These are phyloP conservation scores for Netelia melanura DNA, from an alignment of 2,888 invertebrate species.

Conservation along the genomic window DNA sequence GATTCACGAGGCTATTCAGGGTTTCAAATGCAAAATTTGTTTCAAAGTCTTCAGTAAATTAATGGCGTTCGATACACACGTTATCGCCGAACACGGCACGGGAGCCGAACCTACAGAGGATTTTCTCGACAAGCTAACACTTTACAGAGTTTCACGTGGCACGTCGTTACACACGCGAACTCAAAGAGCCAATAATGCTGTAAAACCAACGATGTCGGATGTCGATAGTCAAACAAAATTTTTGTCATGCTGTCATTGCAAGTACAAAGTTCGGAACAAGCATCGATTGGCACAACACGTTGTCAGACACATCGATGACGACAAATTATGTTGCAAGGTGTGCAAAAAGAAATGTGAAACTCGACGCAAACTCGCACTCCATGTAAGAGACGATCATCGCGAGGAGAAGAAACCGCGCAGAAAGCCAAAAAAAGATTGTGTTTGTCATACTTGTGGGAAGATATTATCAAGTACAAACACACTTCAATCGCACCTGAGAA, in stretches of 20 bases:
- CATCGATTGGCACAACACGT: slow-evolving; percentile 70
- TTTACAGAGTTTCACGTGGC: slow-evolving; percentile 50
- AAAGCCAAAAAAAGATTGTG: slow-evolving; percentile 74
- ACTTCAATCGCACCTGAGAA: slow-evolving; percentile 80
- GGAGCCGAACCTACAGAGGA: not conserved
- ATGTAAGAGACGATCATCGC: slow-evolving; percentile 67
- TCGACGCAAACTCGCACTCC: slow-evolving; percentile 67
- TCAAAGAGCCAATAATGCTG: not conserved
- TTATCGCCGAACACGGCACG: slow-evolving; percentile 71
- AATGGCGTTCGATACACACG: slow-evolving; percentile 73
- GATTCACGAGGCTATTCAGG: slow-evolving; percentile 65
- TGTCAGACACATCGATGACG: slow-evolving; percentile 26
- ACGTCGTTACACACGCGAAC: slow-evolving; percentile 36
- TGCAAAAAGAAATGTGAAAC: slow-evolving; percentile 67
- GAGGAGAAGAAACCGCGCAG: slow-evolving; percentile 47
- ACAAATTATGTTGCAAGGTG: slow-evolving; percentile 52
- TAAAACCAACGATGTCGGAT: not conserved
- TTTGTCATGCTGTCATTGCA: slow-evolving; percentile 72
- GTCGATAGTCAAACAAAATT: not conserved
- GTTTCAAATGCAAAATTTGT: slow-evolving; percentile 76
- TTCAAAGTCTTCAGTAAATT: slow-evolving; percentile 74
- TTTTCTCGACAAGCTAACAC: slow-evolving; percentile 41
- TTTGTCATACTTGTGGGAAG: slow-evolving; percentile 84
- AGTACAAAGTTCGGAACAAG: slow-evolving; percentile 71
- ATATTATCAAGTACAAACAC: slow-evolving; percentile 79